Base-by-base conservation (phyloP, 2,797 vertebrate genomes). In the Diceros bicornis region DNA sequence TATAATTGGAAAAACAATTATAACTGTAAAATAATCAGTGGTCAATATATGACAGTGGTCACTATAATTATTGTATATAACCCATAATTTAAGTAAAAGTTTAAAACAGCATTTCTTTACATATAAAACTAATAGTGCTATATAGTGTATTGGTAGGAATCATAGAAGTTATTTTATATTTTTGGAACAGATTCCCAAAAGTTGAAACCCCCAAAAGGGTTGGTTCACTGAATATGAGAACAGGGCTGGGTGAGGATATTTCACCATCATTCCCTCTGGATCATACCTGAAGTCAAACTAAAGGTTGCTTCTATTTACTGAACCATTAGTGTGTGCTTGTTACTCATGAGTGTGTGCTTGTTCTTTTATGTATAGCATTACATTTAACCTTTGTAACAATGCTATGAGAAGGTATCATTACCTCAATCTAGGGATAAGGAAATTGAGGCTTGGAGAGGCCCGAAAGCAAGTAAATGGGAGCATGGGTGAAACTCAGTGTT, bases 111-210 rank as follows among this genome's bases (percentile, higher is more conserved):
- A 90, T 75, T 92, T 96, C 64, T 32, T 87, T 84, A 92, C n/a
- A 14, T 78, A 14, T 23, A 59, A 79, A 81, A 34, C 21, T 75
- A 5, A n/a, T 87, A 87, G 59, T 78, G 14, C 7, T 90, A 0
- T 64, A 27, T 1, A 69, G 2, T 10, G 69, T 69, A 12, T 94
- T 88, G 47, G 41, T 81, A 91, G n/a, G 62, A 82, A 91, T 29
- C 34, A 37, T 62, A 83, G 34, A 92, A 84, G 41, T 92, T 75
- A 72, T 88, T 97, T 89, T 91, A 37, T 68, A 72, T 89, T 89
- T 97, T 95, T 75, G 11, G 25, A 94, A 79, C 21, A 87, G 64
- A 75, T 94, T 44, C 61, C 8, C 29, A 57, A 59, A 92, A 74
- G 16, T n/a, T 62, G 14, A 77, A 86, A 41, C n/a, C 55, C 44